A percentile compares a stretch with the other conserved stretches of the same genome.
Evolutionary conservation across 1,140 invertebrate genomes (phyloP).

Genomic region (Drosophila mauritiana): DNA sequence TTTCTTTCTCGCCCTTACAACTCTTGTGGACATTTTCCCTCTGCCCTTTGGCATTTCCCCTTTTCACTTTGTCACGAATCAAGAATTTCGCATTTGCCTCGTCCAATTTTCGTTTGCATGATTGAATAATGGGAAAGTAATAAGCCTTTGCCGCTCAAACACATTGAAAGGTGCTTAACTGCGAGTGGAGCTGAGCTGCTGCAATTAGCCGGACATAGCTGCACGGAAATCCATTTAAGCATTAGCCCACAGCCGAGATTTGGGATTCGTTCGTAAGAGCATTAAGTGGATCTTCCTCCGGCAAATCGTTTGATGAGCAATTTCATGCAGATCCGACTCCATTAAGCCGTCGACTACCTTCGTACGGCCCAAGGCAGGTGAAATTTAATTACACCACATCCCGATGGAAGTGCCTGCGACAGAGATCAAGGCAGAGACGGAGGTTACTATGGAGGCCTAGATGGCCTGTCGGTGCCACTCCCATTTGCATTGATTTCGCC

Average conservation of each 20-base stretch:
- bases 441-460: not conserved
- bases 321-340: constrained; percentile 64
- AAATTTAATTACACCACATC: constrained; percentile 70
- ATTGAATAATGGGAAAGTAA: constrained; percentile 42
- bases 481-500: constrained; percentile 49
- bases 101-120: constrained; percentile 2
- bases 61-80: not conserved
- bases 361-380: constrained; percentile 37
- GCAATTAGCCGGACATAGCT: constrained; percentile 34
- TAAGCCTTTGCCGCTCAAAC: constrained; percentile 3
- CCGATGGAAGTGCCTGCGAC: constrained; percentile 34
- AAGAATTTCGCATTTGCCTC: constrained; percentile 9
- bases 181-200: not conserved
- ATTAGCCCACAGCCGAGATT: constrained; percentile 10
- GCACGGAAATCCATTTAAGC: constrained; percentile 31
- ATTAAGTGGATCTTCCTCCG: constrained; percentile 20
- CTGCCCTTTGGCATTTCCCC: constrained; percentile 3
- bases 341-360: constrained; percentile 40
- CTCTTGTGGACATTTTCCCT: constrained; percentile 2
- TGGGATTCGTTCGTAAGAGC: constrained; percentile 21
- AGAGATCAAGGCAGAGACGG: not conserved
- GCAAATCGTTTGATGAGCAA: constrained; percentile 49
- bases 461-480: constrained; percentile 18
- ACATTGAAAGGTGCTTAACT: not conserved
- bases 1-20: constrained; percentile 22